phyloP scores from a whole-genome alignment of 2,797 vertebrate genomes.

The Characodon lateralis region DNA sequence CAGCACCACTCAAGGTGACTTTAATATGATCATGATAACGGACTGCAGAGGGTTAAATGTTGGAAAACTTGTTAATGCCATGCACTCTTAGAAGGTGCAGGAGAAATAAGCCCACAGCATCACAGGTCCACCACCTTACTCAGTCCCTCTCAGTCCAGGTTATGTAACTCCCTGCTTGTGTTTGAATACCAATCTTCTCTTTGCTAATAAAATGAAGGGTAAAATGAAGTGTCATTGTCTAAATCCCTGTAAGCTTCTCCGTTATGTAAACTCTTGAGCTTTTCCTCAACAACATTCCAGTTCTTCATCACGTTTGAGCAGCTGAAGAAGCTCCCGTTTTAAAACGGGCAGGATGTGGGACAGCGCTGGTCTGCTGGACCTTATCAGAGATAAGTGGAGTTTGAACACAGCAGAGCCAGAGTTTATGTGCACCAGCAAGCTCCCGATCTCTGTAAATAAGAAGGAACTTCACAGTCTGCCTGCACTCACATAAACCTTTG shows the following conservation, averaged over 20 bases:
- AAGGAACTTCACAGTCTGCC: neutral
- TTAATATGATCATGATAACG: no score
- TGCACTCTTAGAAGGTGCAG: neutral
- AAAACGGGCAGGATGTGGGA: constrained; percentile 52
- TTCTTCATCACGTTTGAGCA: constrained; percentile 99
- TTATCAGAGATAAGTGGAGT: constrained; percentile 31
- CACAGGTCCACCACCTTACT: neutral
- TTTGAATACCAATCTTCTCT: neutral
- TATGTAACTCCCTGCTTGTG: neutral
- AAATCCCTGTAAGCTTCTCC: neutral
- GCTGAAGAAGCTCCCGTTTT: constrained; percentile 93
- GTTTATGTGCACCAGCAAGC: constrained; percentile 35
- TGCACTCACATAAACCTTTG: constrained; percentile 24
- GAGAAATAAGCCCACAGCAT: neutral
- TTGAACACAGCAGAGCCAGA: constrained; percentile 38
- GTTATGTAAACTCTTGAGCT: neutral
- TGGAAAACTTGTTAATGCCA: neutral
- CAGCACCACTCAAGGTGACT: no score
- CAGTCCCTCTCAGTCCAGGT: neutral
- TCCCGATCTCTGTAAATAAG: constrained; percentile 32
- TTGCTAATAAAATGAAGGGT: constrained; percentile 3
- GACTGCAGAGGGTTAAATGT: no score
- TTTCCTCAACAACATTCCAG: constrained; percentile 75
- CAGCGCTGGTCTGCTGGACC: constrained; percentile 23
- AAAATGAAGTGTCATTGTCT: neutral